phyloP scores from a whole-genome alignment of 2,113 vertebrate species.

The Labeo rohita region DNA sequence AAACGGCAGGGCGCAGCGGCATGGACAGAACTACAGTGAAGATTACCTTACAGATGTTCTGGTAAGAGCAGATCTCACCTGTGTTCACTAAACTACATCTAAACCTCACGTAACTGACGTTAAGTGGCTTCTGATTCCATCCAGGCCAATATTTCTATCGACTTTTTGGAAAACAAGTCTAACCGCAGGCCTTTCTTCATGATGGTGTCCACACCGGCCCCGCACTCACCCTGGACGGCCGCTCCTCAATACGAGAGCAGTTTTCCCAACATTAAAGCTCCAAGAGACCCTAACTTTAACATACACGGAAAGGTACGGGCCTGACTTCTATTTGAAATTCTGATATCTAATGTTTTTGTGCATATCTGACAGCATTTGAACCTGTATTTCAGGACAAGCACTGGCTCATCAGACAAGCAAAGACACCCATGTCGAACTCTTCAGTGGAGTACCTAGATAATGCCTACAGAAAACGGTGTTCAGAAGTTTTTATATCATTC shows the following conservation, averaged over 20 bases:
- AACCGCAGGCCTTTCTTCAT: constrained; percentile 94
- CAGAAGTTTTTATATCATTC: background rate
- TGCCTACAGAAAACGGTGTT: constrained; percentile 89
- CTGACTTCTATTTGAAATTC: background rate
- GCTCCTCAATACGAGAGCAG: constrained; percentile 90
- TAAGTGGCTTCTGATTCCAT: background rate
- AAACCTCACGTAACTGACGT: background rate
- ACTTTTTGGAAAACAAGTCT: constrained; percentile 91
- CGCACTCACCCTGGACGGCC: constrained; percentile 92
- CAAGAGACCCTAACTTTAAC: constrained; percentile 92
- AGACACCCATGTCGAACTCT: constrained; percentile 95
- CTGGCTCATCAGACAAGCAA: constrained; percentile 96
- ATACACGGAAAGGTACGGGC: constrained; percentile 87
- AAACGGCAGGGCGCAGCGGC: constrained; percentile 86
- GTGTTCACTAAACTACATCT: background rate
- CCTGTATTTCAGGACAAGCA: constrained; percentile 87
- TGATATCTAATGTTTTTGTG: no score
- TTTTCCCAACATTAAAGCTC: constrained; percentile 85
- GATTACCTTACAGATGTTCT: constrained; percentile 96
- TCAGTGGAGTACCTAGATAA: constrained; percentile 90
- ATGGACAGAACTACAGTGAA: constrained; percentile 89
- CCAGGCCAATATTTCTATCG: constrained; percentile 92
- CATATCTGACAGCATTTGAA: background rate
- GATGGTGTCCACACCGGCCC: constrained; percentile 96
- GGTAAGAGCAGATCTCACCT: constrained; percentile 74